phyloP scores from a whole-genome alignment of 2,888 invertebrate genomes.

The Zele albiditarsus region DNA sequence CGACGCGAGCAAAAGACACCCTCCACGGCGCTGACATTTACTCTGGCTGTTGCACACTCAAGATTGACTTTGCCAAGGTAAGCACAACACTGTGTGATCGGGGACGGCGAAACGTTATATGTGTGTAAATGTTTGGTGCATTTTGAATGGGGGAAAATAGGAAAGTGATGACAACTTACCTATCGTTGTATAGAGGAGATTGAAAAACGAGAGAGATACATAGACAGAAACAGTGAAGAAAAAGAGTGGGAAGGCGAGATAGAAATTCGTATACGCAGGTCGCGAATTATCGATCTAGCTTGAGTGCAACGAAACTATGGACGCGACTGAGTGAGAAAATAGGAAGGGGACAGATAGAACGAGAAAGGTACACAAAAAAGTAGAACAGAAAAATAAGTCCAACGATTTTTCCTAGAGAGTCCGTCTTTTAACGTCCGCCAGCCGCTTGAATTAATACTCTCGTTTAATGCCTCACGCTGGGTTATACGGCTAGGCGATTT shows the following conservation, averaged over 20 bases:
- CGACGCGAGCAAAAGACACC: conserved; percentile 93
- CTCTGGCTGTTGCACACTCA: conserved; percentile 98
- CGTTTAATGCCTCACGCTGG: conserved; percentile 44
- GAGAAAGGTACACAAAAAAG: conserved; percentile 2
- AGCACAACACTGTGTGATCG: conserved; percentile 67
- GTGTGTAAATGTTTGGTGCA: conserved; percentile 4
- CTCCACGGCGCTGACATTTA: conserved; percentile 99
- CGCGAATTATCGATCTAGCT: conserved; percentile 52
- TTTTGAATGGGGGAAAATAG: not conserved
- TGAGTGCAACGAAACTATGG: conserved; percentile 27
- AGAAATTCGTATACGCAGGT: conserved; percentile 48
- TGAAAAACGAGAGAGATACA: not conserved
- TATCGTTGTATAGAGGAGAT: conserved; percentile 38
- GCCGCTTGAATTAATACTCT: conserved; percentile 44
- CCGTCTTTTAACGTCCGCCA: conserved; percentile 42
- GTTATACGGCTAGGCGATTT: conserved; percentile 41
- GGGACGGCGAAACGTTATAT: not conserved
- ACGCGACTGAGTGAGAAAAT: not conserved
- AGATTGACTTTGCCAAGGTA: conserved; percentile 99
- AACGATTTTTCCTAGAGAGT: conserved; percentile 29
- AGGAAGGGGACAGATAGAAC: not conserved
- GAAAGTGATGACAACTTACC: conserved; percentile 22
- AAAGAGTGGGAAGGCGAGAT: conserved; percentile 19
- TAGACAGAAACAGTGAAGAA: not conserved
- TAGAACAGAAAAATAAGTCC: conserved; percentile 5